Evolutionary conservation across 1,140 invertebrate genomes (phyloP), one percentile per base, ranked within the genome.

Genomic region (Nymphalis io): DNA sequence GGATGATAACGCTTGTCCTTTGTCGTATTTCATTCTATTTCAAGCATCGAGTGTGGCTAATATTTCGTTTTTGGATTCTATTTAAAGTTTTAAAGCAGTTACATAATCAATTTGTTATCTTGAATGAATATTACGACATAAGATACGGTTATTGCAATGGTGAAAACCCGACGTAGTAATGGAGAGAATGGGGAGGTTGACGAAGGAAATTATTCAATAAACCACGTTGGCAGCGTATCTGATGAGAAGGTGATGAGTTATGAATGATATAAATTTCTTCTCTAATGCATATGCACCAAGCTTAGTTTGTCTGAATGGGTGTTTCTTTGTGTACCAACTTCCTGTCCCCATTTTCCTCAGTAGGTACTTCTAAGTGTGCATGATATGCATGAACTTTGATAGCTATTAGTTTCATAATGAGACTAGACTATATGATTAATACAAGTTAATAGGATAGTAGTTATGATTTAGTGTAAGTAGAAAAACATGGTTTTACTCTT

Each of bases 101-200:
- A 88, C 74, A 80, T 85, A 87, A 85, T 80, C 65, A 46, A 75
- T 78, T 80, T 76, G 76, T 76, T 74, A 68, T 75, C 64, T 86
- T 80, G 65, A 79, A 81, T 82, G 83, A 82, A 72, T 73, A 76
- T 83, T 83, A 84, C 77, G 77, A 76, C 78, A 76, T 78, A 81
- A 76, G 63, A 81, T 64, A 72, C 66, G 72, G 59, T 46, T 73
- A 83, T 81, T 81, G 82, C 87, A 81, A 91, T 92, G 91, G 91
- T 92, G 83, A 92, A 92, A 91, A 92, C 91, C 80, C 87, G 91
- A 77, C 89, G 91, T 81, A 92, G 90, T 88, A 90, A 89, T 70
- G 85, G 91, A 83, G 91, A 91, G 81, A 92, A 92, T 74, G 91
- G 89, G 73, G 91, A 92, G 81, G 85, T 89, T 81, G 91, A 91